phyloP scores from a whole-genome alignment of 2,113 vertebrate genomes.

The Agapornis roseicollis region DNA sequence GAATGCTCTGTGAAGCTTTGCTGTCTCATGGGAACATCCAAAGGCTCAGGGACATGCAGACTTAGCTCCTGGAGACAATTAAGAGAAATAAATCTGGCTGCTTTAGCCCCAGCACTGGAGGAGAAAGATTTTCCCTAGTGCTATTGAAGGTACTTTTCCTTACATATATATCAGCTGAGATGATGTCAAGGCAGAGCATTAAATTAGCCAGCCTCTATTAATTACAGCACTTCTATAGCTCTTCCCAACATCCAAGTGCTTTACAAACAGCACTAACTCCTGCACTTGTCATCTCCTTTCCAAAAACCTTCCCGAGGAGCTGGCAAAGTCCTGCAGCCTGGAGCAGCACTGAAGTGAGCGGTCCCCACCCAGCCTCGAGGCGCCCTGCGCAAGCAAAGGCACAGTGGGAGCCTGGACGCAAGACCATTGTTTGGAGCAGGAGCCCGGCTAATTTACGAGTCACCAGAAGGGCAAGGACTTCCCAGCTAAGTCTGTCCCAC shows the following conservation, averaged over 20 bases:
- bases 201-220: slow-evolving; percentile 56
- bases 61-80: neutral
- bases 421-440: slow-evolving; percentile 22
- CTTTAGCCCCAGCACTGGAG: neutral
- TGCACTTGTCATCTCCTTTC: neutral
- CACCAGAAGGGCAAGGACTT: neutral
- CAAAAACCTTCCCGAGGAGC: slow-evolving; percentile 21
- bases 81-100: slow-evolving; percentile 50
- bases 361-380: neutral
- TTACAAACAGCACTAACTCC: slow-evolving; percentile 49
- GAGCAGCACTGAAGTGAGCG: neutral
- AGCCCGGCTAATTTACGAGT: neutral
- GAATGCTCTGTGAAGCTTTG: neutral
- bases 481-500: neutral
- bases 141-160: slow-evolving; percentile 44
- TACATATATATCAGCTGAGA: slow-evolving; percentile 36
- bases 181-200: slow-evolving; percentile 35
- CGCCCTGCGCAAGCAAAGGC: neutral
- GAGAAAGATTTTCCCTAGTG: neutral
- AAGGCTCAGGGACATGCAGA: neutral
- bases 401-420: neutral
- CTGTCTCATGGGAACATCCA: neutral
- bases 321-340: neutral
- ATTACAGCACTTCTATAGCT: slow-evolving; percentile 48
- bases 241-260: slow-evolving; percentile 31